These are phyloP conservation scores for Oikopleura dioica DNA, from an alignment of 23 tunicate genomes.

Conservation along the genomic window DNA sequence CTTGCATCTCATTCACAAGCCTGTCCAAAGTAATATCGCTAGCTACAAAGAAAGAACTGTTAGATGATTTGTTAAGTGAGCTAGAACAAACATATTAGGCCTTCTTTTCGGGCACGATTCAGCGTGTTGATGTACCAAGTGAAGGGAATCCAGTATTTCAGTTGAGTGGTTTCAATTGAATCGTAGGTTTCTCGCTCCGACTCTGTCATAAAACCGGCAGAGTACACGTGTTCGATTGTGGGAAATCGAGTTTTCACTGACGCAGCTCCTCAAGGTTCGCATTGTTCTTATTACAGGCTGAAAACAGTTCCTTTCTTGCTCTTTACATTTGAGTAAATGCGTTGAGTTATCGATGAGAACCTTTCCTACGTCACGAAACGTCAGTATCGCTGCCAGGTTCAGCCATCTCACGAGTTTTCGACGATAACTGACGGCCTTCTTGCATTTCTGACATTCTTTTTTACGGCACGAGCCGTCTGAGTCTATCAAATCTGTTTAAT, in stretches of 20 bases:
- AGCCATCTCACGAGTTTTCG: slow-evolving; percentile 42
- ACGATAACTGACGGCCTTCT: too few species aligned
- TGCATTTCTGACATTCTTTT: too few species aligned
- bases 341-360: slow-evolving; percentile 47
- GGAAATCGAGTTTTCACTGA: too few species aligned
- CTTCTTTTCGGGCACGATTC: slow-evolving; percentile 45
- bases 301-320: too few species aligned
- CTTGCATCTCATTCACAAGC: slow-evolving; percentile 34
- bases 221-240: slow-evolving; percentile 41
- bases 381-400: slow-evolving; percentile 31
- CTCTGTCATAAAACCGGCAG: slow-evolving; percentile 59
- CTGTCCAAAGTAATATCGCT: too few species aligned
- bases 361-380: slow-evolving; percentile 41
- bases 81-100: slow-evolving; percentile 35
- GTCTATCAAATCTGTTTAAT: too few species aligned
- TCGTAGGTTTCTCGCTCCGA: slow-evolving; percentile 34
- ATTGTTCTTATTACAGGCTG: too few species aligned
- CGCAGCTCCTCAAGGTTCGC: too few species aligned
- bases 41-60: not conserved
- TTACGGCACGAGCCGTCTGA: too few species aligned
- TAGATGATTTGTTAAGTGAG: not conserved
- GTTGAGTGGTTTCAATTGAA: slow-evolving; percentile 28
- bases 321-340: too few species aligned
- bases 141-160: slow-evolving; percentile 69
- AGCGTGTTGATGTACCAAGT: slow-evolving; percentile 49